These are phyloP conservation scores for Protomyctophum bolini DNA, from an alignment of 2,113 vertebrate genomes.

Conservation along the genomic window DNA sequence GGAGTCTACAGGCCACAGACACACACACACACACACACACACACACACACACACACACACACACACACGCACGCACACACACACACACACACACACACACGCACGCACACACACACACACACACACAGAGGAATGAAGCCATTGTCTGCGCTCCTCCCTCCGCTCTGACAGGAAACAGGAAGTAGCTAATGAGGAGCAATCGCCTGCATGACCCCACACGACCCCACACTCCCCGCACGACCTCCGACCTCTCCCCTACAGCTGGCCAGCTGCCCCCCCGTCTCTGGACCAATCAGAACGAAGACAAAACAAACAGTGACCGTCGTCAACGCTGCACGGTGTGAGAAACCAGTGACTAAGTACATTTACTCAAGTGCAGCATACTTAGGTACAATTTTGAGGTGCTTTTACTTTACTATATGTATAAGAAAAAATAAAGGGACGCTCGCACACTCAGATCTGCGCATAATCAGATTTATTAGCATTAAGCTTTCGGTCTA, in stretches of 20 bases:
- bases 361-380: too few species aligned
- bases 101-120: slow-evolving; percentile 9
- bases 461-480: too few species aligned
- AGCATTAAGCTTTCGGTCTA: too few species aligned
- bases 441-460: too few species aligned
- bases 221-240: slow-evolving; percentile 18
- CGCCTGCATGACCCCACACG: slow-evolving; percentile 19
- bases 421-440: too few species aligned
- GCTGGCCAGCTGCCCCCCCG: slow-evolving; percentile 31
- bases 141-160: slow-evolving; percentile 14
- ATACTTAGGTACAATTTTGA: too few species aligned
- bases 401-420: too few species aligned
- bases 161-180: slow-evolving; percentile 54
- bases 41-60: slow-evolving; percentile 11
- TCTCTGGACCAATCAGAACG: slow-evolving; percentile 4
- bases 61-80: background rate
- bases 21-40: slow-evolving; percentile 7
- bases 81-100: slow-evolving; percentile 9
- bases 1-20: background rate
- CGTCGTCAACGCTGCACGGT: slow-evolving; percentile 14
- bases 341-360: background rate
- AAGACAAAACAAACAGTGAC: slow-evolving; percentile 7
- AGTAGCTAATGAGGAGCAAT: slow-evolving; percentile 38
- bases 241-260: slow-evolving; percentile 43
- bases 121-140: slow-evolving; percentile 27